A percentile compares a stretch with the other conserved stretches of the same genome.
phyloP scores from a whole-genome alignment of 2,113 vertebrate species.

The Tiliqua scincoides region DNA sequence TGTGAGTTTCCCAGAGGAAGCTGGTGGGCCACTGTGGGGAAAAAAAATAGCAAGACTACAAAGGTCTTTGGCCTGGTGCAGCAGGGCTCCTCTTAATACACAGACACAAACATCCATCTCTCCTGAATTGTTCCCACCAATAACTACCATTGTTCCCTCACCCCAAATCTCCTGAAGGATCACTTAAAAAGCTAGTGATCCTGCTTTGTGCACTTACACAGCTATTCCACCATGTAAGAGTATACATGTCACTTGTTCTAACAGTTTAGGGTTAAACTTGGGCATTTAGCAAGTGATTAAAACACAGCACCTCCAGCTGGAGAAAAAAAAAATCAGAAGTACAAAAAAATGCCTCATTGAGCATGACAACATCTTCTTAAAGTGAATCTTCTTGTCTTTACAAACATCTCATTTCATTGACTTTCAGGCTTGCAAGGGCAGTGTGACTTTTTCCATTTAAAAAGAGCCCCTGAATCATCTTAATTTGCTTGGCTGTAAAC shows the following conservation, averaged over 20 bases:
- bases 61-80: no score
- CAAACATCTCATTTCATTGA: constrained; percentile 46
- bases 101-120: not conserved
- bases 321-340: constrained; percentile 15
- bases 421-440: constrained; percentile 39
- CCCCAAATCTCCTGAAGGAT: not conserved
- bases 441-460: constrained; percentile 4
- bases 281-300: not conserved
- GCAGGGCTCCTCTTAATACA: no score
- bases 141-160: not conserved
- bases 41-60: no score
- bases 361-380: not conserved
- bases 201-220: not conserved
- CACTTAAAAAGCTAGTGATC: no score
- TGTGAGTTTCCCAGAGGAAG: no score
- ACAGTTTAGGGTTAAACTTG: not conserved
- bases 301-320: not conserved
- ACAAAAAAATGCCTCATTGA: not conserved
- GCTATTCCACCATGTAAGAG: no score
- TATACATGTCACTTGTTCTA: not conserved
- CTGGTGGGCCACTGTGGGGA: no score
- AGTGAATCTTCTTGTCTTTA: constrained; percentile 7
- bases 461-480: constrained; percentile 41
- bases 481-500: constrained; percentile 61
- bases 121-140: not conserved